Base-by-base conservation (phyloP, 1,140 invertebrate species). In the Epicauta chinensis region DNA sequence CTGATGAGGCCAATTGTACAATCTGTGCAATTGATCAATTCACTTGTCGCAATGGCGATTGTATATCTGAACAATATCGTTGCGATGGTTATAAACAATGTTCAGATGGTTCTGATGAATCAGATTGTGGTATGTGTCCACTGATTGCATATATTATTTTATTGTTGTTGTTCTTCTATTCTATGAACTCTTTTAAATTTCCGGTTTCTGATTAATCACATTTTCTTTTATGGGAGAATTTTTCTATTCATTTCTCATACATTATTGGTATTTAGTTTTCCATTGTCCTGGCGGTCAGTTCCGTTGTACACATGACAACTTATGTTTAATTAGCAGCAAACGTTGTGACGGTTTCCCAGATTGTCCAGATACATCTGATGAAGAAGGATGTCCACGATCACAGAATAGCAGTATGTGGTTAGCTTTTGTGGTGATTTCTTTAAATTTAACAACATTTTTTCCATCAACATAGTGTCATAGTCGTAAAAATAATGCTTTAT, bases 221-320 rank as follows among this genome's bases (percentile, higher is more conserved):
- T n/a, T n/a, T n/a, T n/a, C n/a, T n/a, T n/a, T n/a, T n/a, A n/a
- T n/a, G n/a, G 23, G 23, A 5, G 7, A 23, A 23, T 5, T 23
- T 5, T 23, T 23, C 23, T 23, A 5, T 23, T 23, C 23, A 7
- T 5, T 23, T 2, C 23, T 23, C 4, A 36, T 36, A 7, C 5
- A 12, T 36, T 36, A 36, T 34, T 34, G 3, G 32, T 34, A n/a
- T n/a, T n/a, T n/a, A 34, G 12, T 34, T 34, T 34, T 34, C 10
- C 10, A 12, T n/a, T 84, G 81, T 66, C 70, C 70, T 11, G 29
- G 60, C 0, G 73, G 76, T 58, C 75, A 86, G 66, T 81, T 81
- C 68, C 68, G 68, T 11, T 83, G 86, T 64, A 61, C 70, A 39
- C 74, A 79, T 63, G 82, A 82, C 36, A 74, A 65, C 7, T 23